Percentiles rank a stretch among this genome's conserved stretches.
Conservation (phyloP, 2,113 vertebrate species). For the Pelmatolapia mariae region DNA sequence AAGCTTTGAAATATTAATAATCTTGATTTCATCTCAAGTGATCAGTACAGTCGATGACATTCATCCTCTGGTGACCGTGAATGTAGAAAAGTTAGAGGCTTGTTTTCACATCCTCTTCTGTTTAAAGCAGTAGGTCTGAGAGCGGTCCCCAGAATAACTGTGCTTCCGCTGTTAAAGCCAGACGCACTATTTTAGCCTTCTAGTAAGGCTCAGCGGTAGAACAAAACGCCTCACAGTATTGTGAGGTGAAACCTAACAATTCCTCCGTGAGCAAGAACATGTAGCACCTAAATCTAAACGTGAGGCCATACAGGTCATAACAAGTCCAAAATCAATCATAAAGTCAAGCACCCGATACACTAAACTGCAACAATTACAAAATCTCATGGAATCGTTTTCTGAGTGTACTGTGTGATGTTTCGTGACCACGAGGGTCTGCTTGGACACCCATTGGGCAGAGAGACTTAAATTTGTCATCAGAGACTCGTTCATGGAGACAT, state of each 20-base stretch:
- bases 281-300: background rate
- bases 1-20: background rate
- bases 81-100: background rate
- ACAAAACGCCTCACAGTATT: background rate
- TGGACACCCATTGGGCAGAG: background rate
- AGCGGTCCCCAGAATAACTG: background rate
- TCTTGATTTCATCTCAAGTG: background rate
- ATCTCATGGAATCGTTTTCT: background rate
- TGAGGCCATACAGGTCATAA: background rate
- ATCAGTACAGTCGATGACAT: background rate
- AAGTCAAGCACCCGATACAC: background rate
- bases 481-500: background rate
- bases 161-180: background rate
- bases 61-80: accelerated
- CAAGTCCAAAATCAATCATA: background rate
- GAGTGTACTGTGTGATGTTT: background rate
- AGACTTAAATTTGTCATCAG: accelerated
- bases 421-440: background rate
- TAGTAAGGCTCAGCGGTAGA: background rate
- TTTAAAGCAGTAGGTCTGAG: background rate
- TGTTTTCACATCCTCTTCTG: background rate
- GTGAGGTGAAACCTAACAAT: background rate
- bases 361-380: background rate
- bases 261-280: background rate
- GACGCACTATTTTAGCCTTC: background rate